These are phyloP conservation scores for Hippocampus mohnikei DNA, from an alignment of 2,113 vertebrate species.

Conservation along the genomic window DNA sequence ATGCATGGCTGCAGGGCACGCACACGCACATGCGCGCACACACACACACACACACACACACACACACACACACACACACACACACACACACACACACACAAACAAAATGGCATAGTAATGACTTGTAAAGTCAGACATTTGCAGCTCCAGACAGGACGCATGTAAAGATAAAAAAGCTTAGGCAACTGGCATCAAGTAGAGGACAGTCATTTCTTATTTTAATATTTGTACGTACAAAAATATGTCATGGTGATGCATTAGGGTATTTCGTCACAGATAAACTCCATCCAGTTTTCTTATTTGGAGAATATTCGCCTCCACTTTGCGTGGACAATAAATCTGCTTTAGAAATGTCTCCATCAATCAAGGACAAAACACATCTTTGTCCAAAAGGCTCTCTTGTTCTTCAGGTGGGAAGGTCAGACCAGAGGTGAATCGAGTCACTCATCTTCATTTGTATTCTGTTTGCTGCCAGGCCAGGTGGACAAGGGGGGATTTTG, in stretches of 20 bases:
- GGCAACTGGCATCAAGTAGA: neutral
- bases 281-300: neutral
- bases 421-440: neutral
- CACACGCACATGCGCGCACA: conserved; percentile 11
- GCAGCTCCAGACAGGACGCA: conserved; percentile 28
- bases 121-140: conserved; percentile 19
- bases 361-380: neutral
- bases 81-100: conserved; percentile 16
- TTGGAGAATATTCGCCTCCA: neutral
- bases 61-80: conserved; percentile 26
- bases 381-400: neutral
- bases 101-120: conserved; percentile 7
- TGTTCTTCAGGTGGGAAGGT: neutral
- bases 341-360: neutral
- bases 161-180: conserved; percentile 4
- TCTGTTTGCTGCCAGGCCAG: neutral
- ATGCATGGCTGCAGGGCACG: conserved; percentile 39
- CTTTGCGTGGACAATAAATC: neutral
- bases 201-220: neutral
- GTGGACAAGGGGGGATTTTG: neutral
- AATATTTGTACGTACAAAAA: neutral
- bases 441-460: neutral
- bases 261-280: neutral
- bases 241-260: neutral
- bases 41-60: conserved; percentile 30